Evolutionary conservation across 2,888 invertebrate genomes (phyloP).

Genomic region (Pimpla rufipes): DNA sequence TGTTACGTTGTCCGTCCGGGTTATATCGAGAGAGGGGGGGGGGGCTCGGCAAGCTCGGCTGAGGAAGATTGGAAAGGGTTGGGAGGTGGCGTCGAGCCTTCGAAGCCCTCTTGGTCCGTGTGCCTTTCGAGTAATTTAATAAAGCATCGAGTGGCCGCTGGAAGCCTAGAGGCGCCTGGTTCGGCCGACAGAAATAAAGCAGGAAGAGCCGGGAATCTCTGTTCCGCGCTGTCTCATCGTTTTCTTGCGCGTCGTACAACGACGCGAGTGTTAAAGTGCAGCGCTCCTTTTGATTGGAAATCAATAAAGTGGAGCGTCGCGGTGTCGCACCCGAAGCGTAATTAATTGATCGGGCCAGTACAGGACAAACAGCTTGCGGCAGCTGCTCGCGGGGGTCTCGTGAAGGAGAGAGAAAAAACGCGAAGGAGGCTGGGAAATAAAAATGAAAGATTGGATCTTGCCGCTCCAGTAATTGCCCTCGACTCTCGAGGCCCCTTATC

Average conservation of each 20-base stretch:
- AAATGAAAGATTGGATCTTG: conserved; percentile 39
- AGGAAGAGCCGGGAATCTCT: neutral
- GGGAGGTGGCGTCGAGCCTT: neutral
- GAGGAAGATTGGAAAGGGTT: conserved; percentile 39
- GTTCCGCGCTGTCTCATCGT: conserved; percentile 5
- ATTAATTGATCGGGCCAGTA: conserved; percentile 54
- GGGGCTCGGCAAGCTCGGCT: conserved; percentile 3
- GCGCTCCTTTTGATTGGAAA: conserved; percentile 56
- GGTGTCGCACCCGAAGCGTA: conserved; percentile 50
- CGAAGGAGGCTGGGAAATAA: conserved; percentile 32
- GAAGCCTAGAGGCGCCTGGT: neutral
- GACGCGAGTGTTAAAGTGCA: conserved; percentile 31
- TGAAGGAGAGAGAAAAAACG: conserved; percentile 26
- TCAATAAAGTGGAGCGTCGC: conserved; percentile 57
- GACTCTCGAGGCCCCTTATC: conserved; percentile 26
- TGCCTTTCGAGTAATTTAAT: conserved; percentile 51
- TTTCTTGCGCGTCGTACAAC: neutral
- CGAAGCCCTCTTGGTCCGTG: neutral
- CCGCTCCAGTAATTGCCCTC: conserved; percentile 48
- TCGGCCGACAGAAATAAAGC: conserved; percentile 6
- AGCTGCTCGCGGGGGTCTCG: conserved; percentile 18
- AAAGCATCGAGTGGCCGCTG: conserved; percentile 24
- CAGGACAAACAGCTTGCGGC: conserved; percentile 54
- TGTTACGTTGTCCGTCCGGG: conserved; percentile 78
- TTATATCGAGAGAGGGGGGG: conserved; percentile 29